phyloP scores from a whole-genome alignment of 2,113 vertebrate genomes.

The Sceloporus undulatus region DNA sequence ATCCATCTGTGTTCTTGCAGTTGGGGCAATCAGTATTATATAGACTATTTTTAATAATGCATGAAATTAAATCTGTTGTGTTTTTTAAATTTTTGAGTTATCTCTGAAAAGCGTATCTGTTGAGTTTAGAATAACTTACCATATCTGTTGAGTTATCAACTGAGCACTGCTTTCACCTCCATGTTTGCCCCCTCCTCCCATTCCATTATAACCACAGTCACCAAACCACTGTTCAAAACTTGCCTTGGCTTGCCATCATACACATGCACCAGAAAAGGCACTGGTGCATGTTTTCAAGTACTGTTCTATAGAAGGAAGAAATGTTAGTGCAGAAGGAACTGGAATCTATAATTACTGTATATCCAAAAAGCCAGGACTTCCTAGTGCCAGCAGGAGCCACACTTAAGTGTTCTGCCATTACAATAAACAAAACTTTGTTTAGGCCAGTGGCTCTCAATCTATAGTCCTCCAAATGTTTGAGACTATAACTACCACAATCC shows the following conservation, averaged over 20 bases:
- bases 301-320: not conserved
- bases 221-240: not conserved
- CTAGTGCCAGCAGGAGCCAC: not conserved
- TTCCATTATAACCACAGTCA: not conserved
- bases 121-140: not conserved
- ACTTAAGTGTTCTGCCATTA: not conserved
- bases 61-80: not conserved
- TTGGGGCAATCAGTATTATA: not conserved
- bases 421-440: too few species aligned
- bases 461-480: too few species aligned
- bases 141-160: too few species aligned
- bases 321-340: too few species aligned
- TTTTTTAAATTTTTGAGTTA: slow-evolving; percentile 5
- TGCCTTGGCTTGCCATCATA: not conserved
- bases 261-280: not conserved
- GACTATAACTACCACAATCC: too few species aligned
- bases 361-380: not conserved
- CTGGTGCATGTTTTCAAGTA: not conserved
- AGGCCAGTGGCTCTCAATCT: too few species aligned
- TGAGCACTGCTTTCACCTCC: not conserved
- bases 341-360: not conserved
- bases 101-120: not conserved
- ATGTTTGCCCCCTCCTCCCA: not conserved
- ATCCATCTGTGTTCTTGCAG: not conserved
- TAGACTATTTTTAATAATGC: slow-evolving; percentile 12